Conservation (phyloP, 2,888 invertebrate species). For the Eupithecia tripunctaria region DNA sequence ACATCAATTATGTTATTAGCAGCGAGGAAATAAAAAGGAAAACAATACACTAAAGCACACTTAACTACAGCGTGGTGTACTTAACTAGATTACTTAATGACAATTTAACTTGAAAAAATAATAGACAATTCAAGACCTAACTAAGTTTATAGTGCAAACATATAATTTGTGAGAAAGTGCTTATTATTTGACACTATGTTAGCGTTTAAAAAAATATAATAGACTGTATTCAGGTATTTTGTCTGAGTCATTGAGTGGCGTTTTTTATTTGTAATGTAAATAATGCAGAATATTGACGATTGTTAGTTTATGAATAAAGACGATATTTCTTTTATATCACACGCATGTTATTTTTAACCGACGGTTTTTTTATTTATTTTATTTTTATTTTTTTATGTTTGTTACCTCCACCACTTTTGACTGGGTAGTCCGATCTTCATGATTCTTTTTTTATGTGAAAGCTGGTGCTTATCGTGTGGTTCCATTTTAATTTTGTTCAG, state of each 20-base stretch:
- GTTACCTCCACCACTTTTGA: no score
- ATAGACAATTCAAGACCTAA: not conserved
- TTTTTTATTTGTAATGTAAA: not conserved
- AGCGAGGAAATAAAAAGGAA: constrained; percentile 8
- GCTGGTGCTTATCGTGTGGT: no score
- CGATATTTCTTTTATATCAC: no score
- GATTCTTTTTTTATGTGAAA: no score
- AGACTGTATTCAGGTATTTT: not conserved
- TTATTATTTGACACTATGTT: constrained; percentile 33
- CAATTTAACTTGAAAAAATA: not conserved
- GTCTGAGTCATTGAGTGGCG: constrained; percentile 14
- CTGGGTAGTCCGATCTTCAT: no score
- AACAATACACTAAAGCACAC: not conserved
- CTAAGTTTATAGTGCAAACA: constrained; percentile 33
- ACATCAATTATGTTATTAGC: constrained; percentile 33
- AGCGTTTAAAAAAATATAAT: not conserved
- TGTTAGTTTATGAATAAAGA: not conserved
- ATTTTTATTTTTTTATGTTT: no score
- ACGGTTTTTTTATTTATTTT: no score
- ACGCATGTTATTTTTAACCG: not conserved
- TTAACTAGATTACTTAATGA: not conserved
- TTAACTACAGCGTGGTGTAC: not conserved
- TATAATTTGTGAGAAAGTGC: constrained; percentile 34
- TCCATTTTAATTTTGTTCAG: no score
- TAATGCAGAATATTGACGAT: not conserved